Evolutionary conservation across 92 coral and sea anemone genomes (phyloP).

Genomic region (Chrysogorgia sp.): DNA sequence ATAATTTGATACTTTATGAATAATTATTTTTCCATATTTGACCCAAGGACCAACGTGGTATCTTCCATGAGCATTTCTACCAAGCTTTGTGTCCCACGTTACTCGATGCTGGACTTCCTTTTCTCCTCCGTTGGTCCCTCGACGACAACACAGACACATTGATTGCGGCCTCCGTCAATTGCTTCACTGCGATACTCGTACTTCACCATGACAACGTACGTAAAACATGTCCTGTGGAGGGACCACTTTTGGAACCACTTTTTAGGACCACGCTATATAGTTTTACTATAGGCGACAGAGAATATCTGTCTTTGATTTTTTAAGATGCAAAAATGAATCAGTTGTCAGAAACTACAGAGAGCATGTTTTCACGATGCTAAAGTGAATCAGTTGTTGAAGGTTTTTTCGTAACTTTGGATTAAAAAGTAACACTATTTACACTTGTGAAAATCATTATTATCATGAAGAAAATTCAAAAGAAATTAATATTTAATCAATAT

Average conservation of each 20-base stretch:
- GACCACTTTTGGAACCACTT: too few species aligned
- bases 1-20: not conserved
- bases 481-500: too few species aligned
- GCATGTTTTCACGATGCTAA: too few species aligned
- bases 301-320: too few species aligned
- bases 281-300: too few species aligned
- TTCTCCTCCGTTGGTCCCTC: conserved; percentile 90
- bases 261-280: too few species aligned
- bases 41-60: conserved; percentile 71
- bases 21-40: not conserved
- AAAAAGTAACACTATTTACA: conserved; percentile 2
- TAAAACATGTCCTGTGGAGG: not conserved
- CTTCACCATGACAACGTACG: conserved; percentile 75
- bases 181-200: conserved; percentile 74
- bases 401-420: too few species aligned
- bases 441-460: too few species aligned
- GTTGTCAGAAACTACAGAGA: too few species aligned
- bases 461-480: too few species aligned
- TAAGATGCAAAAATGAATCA: too few species aligned
- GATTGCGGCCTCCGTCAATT: conserved; percentile 78
- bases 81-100: conserved; percentile 66
- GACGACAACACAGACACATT: conserved; percentile 86
- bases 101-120: conserved; percentile 86
- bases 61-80: conserved; percentile 61
- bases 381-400: too few species aligned